Evolutionary conservation across 2,797 vertebrate species (phyloP).

Genomic region (Naso thynnoides): DNA sequence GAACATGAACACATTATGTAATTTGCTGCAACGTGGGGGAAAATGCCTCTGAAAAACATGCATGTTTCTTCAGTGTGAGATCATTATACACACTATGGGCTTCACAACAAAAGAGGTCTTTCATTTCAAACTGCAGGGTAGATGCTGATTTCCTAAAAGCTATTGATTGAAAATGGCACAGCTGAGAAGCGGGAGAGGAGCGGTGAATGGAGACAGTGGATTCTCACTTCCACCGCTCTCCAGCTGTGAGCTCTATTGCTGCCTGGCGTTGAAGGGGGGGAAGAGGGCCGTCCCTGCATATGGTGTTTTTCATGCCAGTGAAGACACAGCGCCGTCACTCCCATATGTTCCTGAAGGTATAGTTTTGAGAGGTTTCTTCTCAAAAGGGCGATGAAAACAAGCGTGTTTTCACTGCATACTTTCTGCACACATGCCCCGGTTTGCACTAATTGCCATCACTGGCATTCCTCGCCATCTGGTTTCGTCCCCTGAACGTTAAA

Average conservation of each 20-base stretch:
- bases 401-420: constrained; percentile 19
- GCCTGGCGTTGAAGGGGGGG: constrained; percentile 52
- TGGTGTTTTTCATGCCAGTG: constrained; percentile 47
- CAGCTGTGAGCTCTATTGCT: constrained; percentile 77
- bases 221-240: constrained; percentile 67
- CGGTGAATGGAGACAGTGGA: constrained; percentile 73
- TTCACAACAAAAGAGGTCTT: constrained; percentile 76
- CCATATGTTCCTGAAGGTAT: constrained; percentile 30
- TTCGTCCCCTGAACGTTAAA: constrained; percentile 46
- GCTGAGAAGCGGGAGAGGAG: constrained; percentile 74
- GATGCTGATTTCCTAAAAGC: constrained; percentile 77
- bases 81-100: constrained; percentile 64
- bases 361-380: constrained; percentile 53
- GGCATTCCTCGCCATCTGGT: constrained; percentile 70
- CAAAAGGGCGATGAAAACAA: constrained; percentile 44
- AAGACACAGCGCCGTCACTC: constrained; percentile 58
- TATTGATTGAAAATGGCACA: constrained; percentile 80
- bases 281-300: constrained; percentile 51
- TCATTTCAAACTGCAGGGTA: constrained; percentile 77
- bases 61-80: constrained; percentile 57
- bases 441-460: constrained; percentile 57
- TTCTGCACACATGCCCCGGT: constrained; percentile 48
- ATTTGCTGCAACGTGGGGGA: constrained; percentile 64
- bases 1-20: constrained; percentile 71
- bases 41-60: constrained; percentile 57